Percentiles rank a stretch among this genome's conserved stretches.
Conservation (phyloP, 2,113 vertebrate species). For the Apeltes quadracus region DNA sequence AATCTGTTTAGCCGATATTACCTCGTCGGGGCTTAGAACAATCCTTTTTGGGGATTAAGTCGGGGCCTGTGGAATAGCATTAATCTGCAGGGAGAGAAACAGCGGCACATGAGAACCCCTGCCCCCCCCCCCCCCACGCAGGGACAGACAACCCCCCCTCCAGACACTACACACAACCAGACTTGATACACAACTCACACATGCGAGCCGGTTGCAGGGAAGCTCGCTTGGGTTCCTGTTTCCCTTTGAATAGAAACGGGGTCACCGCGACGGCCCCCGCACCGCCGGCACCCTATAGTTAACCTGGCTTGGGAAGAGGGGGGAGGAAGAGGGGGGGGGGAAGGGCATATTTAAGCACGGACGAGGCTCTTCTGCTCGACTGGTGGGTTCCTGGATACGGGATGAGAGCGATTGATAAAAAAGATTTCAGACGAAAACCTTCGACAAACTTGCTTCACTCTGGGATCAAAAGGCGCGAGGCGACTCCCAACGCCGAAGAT, state of each 20-base stretch:
- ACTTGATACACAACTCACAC: constrained; percentile 43
- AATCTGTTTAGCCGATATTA: constrained; percentile 77
- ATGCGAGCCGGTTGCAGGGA: constrained; percentile 30
- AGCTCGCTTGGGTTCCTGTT: constrained; percentile 56
- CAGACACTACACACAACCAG: constrained; percentile 34
- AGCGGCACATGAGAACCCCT: constrained; percentile 27
- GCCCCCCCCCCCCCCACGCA: too few species aligned
- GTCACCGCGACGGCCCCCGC: constrained; percentile 56
- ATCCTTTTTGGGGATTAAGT: constrained; percentile 78
- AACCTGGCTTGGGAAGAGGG: too few species aligned
- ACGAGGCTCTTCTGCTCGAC: constrained; percentile 32
- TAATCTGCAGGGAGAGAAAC: constrained; percentile 61
- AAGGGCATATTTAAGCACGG: constrained; percentile 58
- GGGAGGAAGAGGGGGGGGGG: too few species aligned
- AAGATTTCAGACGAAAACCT: constrained; percentile 45
- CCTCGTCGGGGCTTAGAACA: constrained; percentile 74
- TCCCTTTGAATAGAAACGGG: constrained; percentile 73
- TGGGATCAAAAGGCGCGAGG: constrained; percentile 33
- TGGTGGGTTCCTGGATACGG: constrained; percentile 38
- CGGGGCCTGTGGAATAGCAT: constrained; percentile 61
- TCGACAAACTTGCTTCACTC: constrained; percentile 47
- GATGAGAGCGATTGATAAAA: constrained; percentile 32
- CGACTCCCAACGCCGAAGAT: constrained; percentile 11
- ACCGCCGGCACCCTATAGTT: constrained; percentile 62
- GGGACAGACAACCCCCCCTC: too few species aligned